Conservation (phyloP, 2,113 vertebrate species). For the Corythornis vintsioides region DNA sequence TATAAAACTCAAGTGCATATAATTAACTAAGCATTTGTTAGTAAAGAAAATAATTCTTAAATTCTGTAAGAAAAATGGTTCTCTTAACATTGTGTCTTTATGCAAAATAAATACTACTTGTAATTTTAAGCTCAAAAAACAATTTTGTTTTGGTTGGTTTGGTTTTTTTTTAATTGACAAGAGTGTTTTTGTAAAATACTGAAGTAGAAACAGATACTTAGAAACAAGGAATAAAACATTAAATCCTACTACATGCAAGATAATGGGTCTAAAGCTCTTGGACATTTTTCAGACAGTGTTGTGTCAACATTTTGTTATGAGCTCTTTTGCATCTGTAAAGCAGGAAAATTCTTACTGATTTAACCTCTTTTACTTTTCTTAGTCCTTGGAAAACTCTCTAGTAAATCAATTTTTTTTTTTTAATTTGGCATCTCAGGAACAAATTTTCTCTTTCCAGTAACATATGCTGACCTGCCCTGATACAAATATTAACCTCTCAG, state of each 20-base stretch:
- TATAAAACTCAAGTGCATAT: background rate
- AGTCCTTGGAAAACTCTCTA: background rate
- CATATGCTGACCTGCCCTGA: background rate
- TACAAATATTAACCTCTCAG: background rate
- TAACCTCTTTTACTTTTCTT: background rate
- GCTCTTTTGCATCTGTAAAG: background rate
- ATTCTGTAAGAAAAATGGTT: background rate
- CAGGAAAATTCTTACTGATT: background rate
- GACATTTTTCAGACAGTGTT: background rate
- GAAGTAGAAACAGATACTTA: background rate
- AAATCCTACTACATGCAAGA: background rate
- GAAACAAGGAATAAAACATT: background rate
- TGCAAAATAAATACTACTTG: background rate
- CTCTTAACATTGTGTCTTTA: background rate
- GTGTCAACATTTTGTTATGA: background rate
- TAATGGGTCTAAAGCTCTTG: background rate
- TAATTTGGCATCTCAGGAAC: background rate
- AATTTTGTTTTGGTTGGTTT: background rate
- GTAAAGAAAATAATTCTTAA: background rate
- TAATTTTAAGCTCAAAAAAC: background rate
- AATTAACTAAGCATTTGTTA: background rate
- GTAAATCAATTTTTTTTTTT: too few relatives aligned
- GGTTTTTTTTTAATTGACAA: background rate
- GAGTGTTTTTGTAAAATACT: background rate
- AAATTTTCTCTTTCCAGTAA: background rate